Base-by-base conservation (phyloP, 2,888 invertebrate species). In the Tanytarsus gracilentus region DNA sequence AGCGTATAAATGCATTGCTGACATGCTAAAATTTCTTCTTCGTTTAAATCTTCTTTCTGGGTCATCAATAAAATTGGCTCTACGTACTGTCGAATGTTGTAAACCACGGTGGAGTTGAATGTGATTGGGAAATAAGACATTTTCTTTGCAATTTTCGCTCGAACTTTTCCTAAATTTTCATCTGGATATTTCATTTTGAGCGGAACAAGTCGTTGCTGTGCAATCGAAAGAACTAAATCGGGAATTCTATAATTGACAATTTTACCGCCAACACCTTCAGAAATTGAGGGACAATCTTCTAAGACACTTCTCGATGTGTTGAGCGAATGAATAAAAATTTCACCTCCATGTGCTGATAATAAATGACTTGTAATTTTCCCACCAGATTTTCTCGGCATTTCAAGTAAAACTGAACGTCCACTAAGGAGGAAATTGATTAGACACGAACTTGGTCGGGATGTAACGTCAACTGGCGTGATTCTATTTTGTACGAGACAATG, bases 341-440 rank as follows among this genome's bases (percentile, higher is more conserved):
- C 96, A 0, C 95, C 95, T 1, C 94, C 95, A 66, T 97, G 95
- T 8, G 94, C 89, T 0, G 94, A 90, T 55, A 98, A 71, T 69
- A 97, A 82, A 74, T 97, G 97, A 1, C 94, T 94, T 25, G 93
- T 88, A 0, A 91, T 85, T 70, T 94, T 88, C 0, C 88, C 86
- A 2, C 89, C 89, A 11, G 84, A 79, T 75, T 90, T 91, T 64
- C 79, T 78, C 0, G 86, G 90, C 79, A 94, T 89, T 76, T 97
- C 96, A 52, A 97, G 75, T 78, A 92, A 85, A 11, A 93, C 92
- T 0, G 89, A 89, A n/a, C 92, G 79, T 8, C 97, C 97, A 68
- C 90, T 92, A 1, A 97, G 79, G n/a, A 99, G 76, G 74, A 99
- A 99, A 75, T 96, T 96, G 50, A 97, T 98, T 56, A 99, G 78